Evolutionary conservation across 2,797 vertebrate species (phyloP).

Genomic region (Poeciliopsis turneri): DNA sequence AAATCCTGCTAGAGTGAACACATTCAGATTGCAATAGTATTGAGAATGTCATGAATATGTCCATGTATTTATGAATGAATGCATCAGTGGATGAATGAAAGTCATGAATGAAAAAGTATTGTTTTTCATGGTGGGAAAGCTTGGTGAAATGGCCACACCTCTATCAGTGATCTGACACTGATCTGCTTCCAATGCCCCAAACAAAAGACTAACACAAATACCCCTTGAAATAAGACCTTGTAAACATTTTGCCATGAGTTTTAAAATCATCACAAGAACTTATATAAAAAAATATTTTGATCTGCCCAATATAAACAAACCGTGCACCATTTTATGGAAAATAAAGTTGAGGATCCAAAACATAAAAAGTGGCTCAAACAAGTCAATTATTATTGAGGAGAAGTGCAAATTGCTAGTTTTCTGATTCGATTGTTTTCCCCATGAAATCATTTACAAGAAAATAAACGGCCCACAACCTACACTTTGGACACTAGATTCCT

Average conservation of each 20-base stretch:
- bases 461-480: too few relatives aligned
- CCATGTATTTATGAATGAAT: background rate
- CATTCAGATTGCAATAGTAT: background rate
- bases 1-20: background rate
- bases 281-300: background rate
- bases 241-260: background rate
- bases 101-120: background rate
- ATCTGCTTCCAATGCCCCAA: background rate
- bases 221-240: background rate
- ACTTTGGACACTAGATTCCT: background rate
- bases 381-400: background rate
- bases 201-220: background rate
- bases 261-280: background rate
- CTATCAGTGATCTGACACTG: background rate
- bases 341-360: background rate
- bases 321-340: background rate
- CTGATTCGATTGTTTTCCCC: background rate
- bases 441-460: too few relatives aligned
- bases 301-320: background rate
- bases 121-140: background rate
- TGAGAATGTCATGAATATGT: background rate
- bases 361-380: background rate
- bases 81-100: background rate
- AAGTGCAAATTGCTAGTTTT: background rate
- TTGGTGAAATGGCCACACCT: background rate